phyloP scores from a whole-genome alignment of 2,113 vertebrate species.

The Callithrix jacchus region DNA sequence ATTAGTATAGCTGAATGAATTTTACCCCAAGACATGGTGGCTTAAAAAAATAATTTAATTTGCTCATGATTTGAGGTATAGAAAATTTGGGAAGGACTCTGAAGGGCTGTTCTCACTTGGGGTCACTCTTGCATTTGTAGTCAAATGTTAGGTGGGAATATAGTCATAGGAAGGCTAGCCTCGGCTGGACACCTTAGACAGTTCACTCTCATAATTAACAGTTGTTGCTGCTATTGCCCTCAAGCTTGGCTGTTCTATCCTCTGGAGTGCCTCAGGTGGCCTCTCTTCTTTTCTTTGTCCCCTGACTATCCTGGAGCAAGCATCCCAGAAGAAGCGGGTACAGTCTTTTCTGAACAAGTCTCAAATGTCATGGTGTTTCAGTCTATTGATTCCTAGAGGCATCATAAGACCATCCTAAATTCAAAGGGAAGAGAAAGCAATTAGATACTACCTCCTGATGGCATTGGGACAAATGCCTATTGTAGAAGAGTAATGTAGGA shows the following conservation, averaged over 20 bases:
- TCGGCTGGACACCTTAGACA: too few relatives aligned
- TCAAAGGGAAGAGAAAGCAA: neutral
- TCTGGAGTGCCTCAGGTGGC: neutral
- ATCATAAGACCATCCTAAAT: neutral
- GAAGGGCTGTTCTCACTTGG: neutral
- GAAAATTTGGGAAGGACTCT: neutral
- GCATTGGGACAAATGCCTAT: neutral
- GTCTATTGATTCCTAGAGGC: neutral
- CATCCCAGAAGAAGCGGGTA: neutral
- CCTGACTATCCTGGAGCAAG: neutral
- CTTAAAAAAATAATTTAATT: conserved; percentile 31
- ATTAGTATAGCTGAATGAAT: neutral
- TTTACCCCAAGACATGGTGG: neutral
- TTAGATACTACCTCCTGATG: neutral
- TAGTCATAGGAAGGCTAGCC: fast-evolving
- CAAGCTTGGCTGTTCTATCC: neutral
- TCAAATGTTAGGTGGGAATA: neutral
- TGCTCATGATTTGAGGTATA: neutral
- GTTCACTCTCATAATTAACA: neutral
- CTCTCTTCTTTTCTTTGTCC: neutral
- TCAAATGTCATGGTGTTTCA: neutral
- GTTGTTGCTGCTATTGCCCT: neutral
- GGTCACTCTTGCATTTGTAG: neutral
- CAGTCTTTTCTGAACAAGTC: neutral
- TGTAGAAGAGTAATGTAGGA: neutral